Percentiles rank a stretch among this genome's conserved stretches.
Conservation (phyloP, 2,797 vertebrate genomes). For the Poecilia wingei region DNA sequence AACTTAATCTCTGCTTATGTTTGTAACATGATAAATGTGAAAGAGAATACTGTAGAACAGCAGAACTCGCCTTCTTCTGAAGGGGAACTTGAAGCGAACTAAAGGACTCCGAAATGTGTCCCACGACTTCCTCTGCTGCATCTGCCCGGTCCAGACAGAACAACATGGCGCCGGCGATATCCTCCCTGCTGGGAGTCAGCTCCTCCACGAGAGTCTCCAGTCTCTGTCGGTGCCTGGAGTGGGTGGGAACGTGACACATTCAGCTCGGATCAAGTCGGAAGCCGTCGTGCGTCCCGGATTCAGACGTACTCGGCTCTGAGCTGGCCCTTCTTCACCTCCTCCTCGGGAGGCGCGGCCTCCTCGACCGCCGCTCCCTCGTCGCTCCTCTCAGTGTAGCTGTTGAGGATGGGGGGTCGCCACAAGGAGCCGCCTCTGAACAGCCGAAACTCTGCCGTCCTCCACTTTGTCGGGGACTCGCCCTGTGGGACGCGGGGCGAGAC, state of each 20-base stretch:
- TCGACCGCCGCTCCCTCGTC: slow-evolving; percentile 70
- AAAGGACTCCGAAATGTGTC: slow-evolving; percentile 79
- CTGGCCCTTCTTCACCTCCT: slow-evolving; percentile 86
- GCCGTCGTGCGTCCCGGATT: background rate
- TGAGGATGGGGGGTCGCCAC: slow-evolving; percentile 83
- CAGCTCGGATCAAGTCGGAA: background rate
- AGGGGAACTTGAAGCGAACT: slow-evolving; percentile 80
- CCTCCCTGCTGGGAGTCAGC: slow-evolving; percentile 76
- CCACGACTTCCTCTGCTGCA: slow-evolving; percentile 85
- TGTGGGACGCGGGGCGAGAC: slow-evolving; percentile 29
- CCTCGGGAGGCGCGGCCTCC: slow-evolving; percentile 62
- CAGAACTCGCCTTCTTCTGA: slow-evolving; percentile 78
- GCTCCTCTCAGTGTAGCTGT: slow-evolving; percentile 75
- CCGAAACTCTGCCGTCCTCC: slow-evolving; percentile 81
- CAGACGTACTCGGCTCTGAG: slow-evolving; percentile 80
- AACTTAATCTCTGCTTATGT: background rate
- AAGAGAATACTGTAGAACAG: background rate
- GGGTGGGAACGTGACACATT: background rate
- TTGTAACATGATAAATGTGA: background rate
- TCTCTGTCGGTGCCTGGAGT: slow-evolving; percentile 76
- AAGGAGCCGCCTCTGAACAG: slow-evolving; percentile 85
- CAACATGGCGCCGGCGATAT: slow-evolving; percentile 79
- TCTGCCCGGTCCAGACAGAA: slow-evolving; percentile 85
- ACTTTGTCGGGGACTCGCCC: slow-evolving; percentile 82
- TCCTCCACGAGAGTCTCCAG: slow-evolving; percentile 78